A percentile compares a stretch with the other conserved stretches of the same genome.
Evolutionary conservation across 2,113 vertebrate species (phyloP).

Genomic region (Malurus elegans): DNA sequence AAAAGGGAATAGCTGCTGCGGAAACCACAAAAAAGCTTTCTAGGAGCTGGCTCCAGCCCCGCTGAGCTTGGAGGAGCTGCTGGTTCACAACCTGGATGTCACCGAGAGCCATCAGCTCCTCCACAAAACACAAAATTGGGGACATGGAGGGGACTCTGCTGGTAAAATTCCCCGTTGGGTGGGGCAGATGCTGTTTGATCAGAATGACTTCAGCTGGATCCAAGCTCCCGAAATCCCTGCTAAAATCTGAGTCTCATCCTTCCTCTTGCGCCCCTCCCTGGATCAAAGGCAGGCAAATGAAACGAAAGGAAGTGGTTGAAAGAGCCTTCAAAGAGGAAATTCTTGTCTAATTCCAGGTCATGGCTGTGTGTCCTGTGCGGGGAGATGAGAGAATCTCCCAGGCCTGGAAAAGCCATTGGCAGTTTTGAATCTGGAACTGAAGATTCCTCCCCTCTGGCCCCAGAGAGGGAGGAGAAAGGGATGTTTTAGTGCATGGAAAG

Average conservation of each 20-base stretch:
- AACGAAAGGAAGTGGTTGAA: background rate
- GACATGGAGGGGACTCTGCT: background rate
- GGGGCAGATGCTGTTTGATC: background rate
- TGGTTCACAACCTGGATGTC: background rate
- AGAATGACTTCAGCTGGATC: background rate
- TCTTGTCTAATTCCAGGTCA: background rate
- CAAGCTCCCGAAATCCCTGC: background rate
- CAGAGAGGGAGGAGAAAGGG: background rate
- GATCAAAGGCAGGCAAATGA: background rate
- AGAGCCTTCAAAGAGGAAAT: background rate
- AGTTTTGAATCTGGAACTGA: background rate
- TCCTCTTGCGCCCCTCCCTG: background rate
- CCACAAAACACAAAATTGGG: background rate
- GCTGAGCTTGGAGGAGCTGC: background rate
- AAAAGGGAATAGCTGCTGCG: background rate
- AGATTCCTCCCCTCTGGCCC: slow-evolving; percentile 1
- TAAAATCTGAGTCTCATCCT: background rate
- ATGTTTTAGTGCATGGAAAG: background rate
- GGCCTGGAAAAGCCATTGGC: slow-evolving; percentile 36
- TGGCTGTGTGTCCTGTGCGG: background rate
- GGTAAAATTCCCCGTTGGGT: background rate
- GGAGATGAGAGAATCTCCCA: background rate
- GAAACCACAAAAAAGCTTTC: slow-evolving; percentile 21
- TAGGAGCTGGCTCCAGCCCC: slow-evolving; percentile 11
- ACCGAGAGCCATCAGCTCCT: background rate